Evolutionary conservation across 2,113 vertebrate species (phyloP).

Genomic region (Bombycilla garrulus): DNA sequence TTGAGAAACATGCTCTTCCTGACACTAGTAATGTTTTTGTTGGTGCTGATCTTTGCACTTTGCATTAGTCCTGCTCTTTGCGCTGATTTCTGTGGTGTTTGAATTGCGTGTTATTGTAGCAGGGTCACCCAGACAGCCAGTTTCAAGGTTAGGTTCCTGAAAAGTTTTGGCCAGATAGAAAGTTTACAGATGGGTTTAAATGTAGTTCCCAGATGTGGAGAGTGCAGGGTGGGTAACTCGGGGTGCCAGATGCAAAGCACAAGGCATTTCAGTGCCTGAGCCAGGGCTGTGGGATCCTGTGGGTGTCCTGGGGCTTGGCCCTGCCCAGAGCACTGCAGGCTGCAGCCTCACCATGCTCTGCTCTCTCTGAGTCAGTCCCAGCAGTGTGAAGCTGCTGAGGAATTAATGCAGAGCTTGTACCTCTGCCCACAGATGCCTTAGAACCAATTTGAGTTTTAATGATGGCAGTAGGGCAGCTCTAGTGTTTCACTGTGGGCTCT

Average conservation of each 20-base stretch:
- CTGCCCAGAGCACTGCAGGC: not conserved
- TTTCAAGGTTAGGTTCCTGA: not conserved
- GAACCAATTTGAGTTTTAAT: not conserved
- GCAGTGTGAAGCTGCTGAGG: not conserved
- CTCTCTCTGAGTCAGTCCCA: accelerated
- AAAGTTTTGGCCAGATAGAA: not conserved
- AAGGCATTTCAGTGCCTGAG: not conserved
- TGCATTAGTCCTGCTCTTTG: not conserved
- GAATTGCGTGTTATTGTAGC: not conserved
- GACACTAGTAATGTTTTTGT: not conserved
- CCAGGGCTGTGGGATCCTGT: not conserved
- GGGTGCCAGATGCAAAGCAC: not conserved
- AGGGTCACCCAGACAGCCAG: not conserved
- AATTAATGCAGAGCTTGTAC: not conserved
- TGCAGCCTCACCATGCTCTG: not conserved
- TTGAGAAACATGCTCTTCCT: not conserved
- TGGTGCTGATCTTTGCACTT: constrained; percentile 34
- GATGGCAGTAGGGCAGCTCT: not conserved
- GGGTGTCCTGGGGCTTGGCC: not conserved
- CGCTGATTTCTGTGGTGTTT: not conserved
- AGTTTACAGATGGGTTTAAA: not conserved
- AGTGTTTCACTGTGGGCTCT: not conserved
- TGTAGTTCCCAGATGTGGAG: not conserved
- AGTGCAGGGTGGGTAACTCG: not conserved
- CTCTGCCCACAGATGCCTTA: not conserved